Evolutionary conservation across 1,140 invertebrate species (phyloP).

Genomic region (Drosophila lacertosa): DNA sequence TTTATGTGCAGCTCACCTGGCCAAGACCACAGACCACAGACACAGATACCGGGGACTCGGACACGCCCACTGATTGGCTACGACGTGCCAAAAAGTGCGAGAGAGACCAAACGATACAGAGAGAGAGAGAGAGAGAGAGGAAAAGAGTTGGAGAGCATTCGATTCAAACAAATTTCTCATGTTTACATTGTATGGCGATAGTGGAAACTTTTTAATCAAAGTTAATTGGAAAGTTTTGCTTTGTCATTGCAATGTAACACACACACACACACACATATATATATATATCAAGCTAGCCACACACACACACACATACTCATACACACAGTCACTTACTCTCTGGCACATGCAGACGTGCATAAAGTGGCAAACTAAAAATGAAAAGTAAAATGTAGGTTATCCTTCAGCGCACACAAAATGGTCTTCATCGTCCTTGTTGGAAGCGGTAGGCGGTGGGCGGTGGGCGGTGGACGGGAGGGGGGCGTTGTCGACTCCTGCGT

Average conservation of each 20-base stretch:
- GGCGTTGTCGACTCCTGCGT: slow-evolving; percentile 8
- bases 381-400: slow-evolving; percentile 81
- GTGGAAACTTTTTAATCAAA: slow-evolving; percentile 82
- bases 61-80: slow-evolving; percentile 29
- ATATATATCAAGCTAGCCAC: slow-evolving; percentile 16
- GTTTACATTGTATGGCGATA: slow-evolving; percentile 80
- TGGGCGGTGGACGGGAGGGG: not conserved
- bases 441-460: not conserved
- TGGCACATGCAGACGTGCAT: slow-evolving; percentile 52
- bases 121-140: not conserved
- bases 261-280: slow-evolving; percentile 49
- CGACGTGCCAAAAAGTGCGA: slow-evolving; percentile 13
- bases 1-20: slow-evolving; percentile 70
- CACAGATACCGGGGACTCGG: slow-evolving; percentile 24
- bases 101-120: too few relatives aligned
- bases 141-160: slow-evolving; percentile 28
- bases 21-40: slow-evolving; percentile 41
- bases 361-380: slow-evolving; percentile 79
- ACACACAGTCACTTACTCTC: not conserved
- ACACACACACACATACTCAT: slow-evolving; percentile 17
- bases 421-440: slow-evolving; percentile 6
- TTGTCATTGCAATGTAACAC: slow-evolving; percentile 68
- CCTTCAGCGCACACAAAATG: slow-evolving; percentile 79
- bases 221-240: slow-evolving; percentile 82
- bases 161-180: slow-evolving; percentile 83